These are phyloP conservation scores for Ophiodon elongatus DNA, from an alignment of 2,113 vertebrate genomes.

Conservation along the genomic window DNA sequence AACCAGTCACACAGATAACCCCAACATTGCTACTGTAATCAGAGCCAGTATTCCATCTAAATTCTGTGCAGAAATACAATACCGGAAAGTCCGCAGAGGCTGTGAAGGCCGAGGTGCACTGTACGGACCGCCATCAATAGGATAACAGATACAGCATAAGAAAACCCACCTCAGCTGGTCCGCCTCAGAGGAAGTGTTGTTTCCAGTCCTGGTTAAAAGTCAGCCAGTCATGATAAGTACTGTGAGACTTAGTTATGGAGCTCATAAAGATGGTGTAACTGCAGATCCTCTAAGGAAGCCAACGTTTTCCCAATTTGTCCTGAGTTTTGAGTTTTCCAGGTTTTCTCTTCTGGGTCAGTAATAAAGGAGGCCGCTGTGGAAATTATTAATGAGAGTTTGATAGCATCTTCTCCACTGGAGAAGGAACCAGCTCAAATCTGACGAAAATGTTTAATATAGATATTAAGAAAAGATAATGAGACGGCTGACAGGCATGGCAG, in stretches of 20 bases:
- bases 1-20: slow-evolving; percentile 57
- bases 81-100: slow-evolving; percentile 53
- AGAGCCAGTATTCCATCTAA: slow-evolving; percentile 40
- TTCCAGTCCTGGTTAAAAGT: slow-evolving; percentile 4
- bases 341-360: slow-evolving; percentile 16
- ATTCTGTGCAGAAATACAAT: slow-evolving; percentile 67
- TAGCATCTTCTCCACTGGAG: background rate
- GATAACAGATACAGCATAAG: slow-evolving; percentile 42
- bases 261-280: no score
- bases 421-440: slow-evolving; percentile 6
- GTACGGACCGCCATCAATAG: slow-evolving; percentile 20
- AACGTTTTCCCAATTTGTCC: no score
- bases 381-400: slow-evolving; percentile 16
- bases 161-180: slow-evolving; percentile 42
- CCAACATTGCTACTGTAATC: slow-evolving; percentile 34
- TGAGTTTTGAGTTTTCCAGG: background rate
- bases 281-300: background rate
- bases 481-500: background rate
- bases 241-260: slow-evolving; percentile 3
- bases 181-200: slow-evolving; percentile 12
- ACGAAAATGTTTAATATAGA: background rate
- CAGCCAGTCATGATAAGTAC: background rate
- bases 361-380: slow-evolving; percentile 6
- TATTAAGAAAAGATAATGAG: background rate
- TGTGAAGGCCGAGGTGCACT: slow-evolving; percentile 22